These are phyloP conservation scores for Acholoe squamosa DNA, from an alignment of 2,888 invertebrate genomes.

Conservation along the genomic window DNA sequence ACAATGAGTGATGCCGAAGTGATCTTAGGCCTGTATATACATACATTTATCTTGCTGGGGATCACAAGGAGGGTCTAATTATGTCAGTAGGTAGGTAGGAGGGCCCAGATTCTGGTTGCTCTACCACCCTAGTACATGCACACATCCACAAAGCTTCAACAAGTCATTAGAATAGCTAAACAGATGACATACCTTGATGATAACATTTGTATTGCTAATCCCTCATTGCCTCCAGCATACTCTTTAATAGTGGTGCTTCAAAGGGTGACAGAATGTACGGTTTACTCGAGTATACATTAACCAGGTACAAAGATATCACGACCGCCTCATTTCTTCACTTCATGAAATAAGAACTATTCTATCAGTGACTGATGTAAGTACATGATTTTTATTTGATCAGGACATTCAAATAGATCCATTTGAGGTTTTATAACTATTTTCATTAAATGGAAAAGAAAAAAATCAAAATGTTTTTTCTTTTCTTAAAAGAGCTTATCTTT, in stretches of 20 bases:
- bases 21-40: conserved; percentile 30
- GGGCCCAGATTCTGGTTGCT: not conserved
- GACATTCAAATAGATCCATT: no score
- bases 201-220: not conserved
- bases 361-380: no score
- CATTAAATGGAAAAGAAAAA: no score
- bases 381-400: no score
- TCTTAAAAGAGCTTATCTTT: no score
- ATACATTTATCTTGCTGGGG: conserved; percentile 14
- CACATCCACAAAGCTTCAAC: not conserved
- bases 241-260: not conserved
- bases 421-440: no score
- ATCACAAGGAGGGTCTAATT: not conserved
- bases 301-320: not conserved
- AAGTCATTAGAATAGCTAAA: not conserved
- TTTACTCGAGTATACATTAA: not conserved
- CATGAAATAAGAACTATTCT: not conserved
- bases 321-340: not conserved
- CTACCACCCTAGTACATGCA: not conserved
- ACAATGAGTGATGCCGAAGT: conserved; percentile 58
- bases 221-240: not conserved
- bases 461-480: no score
- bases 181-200: not conserved
- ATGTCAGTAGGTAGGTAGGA: not conserved
- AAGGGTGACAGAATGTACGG: not conserved